Percentiles rank a stretch among this genome's conserved stretches.
Conservation (phyloP, 2,888 invertebrate genomes). For the Chesias legatella region DNA sequence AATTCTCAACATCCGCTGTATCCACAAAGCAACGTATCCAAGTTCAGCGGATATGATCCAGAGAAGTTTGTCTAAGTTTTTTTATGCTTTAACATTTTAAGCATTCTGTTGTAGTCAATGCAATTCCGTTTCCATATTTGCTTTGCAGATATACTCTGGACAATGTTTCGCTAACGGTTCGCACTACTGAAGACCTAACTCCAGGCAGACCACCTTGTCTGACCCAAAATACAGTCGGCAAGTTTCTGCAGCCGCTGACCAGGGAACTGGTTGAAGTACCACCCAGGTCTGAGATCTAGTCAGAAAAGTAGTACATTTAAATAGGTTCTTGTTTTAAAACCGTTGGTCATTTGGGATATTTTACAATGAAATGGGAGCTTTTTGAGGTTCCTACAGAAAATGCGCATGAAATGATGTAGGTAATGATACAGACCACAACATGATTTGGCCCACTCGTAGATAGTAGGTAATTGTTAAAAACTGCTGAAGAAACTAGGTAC, state of each 20-base stretch:
- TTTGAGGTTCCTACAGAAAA: no score
- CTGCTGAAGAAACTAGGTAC: no score
- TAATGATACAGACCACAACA: no score
- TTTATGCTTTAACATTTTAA: neutral
- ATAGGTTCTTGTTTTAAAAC: no score
- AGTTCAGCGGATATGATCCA: slow-evolving; percentile 57
- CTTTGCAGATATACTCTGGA: slow-evolving; percentile 48
- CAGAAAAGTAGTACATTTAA: neutral
- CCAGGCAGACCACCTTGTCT: slow-evolving; percentile 65
- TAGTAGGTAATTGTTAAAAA: no score
- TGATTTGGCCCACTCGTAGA: no score
- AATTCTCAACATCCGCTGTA: slow-evolving; percentile 39
- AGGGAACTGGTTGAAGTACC: slow-evolving; percentile 54
- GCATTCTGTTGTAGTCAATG: no score
- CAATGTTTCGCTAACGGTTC: slow-evolving; percentile 42
- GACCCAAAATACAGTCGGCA: slow-evolving; percentile 70
- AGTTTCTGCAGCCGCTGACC: slow-evolving; percentile 68
- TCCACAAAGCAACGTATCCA: slow-evolving; percentile 61
- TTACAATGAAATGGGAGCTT: no score
- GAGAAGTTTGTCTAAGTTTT: slow-evolving; percentile 50
- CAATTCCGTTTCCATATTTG: no score
- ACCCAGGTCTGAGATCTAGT: slow-evolving; percentile 43
- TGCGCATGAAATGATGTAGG: no score
- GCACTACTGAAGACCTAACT: slow-evolving; percentile 59
- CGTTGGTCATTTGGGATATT: no score